Percentiles rank a stretch among this genome's conserved stretches.
These are phyloP conservation scores for Apistogramma diplotaenia DNA, from an alignment of 2,113 vertebrate species.

Conservation along the genomic window DNA sequence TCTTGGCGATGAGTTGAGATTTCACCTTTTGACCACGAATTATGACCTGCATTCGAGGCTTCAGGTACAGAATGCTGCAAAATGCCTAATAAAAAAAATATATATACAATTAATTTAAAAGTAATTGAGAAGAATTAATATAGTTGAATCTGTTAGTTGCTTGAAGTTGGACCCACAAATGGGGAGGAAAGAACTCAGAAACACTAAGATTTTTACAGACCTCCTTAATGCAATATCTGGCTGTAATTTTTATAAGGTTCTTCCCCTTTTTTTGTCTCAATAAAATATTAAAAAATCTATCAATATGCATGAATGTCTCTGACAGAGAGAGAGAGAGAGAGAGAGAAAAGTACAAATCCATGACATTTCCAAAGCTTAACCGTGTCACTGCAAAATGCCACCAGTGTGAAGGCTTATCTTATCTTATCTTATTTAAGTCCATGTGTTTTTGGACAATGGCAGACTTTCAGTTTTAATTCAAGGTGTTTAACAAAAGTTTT, in stretches of 20 bases:
- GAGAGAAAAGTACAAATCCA: too few species aligned
- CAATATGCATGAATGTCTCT: too few species aligned
- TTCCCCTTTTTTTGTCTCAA: neutral
- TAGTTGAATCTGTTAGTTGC: too few species aligned
- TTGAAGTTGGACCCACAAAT: neutral
- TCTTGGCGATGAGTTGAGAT: conserved; percentile 92
- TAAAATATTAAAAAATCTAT: too few species aligned
- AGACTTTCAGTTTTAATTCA: too few species aligned
- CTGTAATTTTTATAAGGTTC: neutral
- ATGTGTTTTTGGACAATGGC: too few species aligned
- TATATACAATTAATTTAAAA: neutral
- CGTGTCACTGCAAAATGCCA: too few species aligned
- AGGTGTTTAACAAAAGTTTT: too few species aligned
- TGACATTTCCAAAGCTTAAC: too few species aligned
- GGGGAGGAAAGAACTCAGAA: neutral
- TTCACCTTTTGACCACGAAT: conserved; percentile 90
- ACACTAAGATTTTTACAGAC: neutral
- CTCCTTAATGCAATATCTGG: neutral
- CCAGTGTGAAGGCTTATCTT: too few species aligned
- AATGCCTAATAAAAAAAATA: conserved; percentile 81
- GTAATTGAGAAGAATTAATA: neutral
- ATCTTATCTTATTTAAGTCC: too few species aligned
- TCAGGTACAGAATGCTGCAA: conserved; percentile 95
- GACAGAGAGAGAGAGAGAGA: too few species aligned
- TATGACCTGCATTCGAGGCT: conserved; percentile 93